A percentile compares a stretch with the other conserved stretches of the same genome.
phyloP scores from a whole-genome alignment of 2,888 invertebrate species.

The Formica aserva region DNA sequence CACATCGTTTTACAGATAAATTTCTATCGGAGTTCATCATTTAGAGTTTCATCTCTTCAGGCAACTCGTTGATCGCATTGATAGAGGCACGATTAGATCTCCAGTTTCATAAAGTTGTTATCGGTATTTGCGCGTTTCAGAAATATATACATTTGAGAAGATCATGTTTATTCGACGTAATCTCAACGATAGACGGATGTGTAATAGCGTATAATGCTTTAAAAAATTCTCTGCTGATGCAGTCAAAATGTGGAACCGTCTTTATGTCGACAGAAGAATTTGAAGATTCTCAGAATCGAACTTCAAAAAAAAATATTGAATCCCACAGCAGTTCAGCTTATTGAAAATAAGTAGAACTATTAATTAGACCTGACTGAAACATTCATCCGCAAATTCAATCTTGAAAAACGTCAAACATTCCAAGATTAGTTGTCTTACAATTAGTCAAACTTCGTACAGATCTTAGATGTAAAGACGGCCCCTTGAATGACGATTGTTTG shows the following conservation, averaged over 20 bases:
- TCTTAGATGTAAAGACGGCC: conserved; percentile 4
- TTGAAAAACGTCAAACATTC: conserved; percentile 5
- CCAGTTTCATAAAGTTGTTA: conserved; percentile 21
- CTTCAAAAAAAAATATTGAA: not conserved
- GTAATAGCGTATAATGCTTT: not conserved
- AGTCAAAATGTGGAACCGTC: not conserved
- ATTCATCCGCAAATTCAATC: not conserved
- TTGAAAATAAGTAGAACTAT: not conserved
- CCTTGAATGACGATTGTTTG: not conserved
- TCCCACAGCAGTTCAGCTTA: not conserved
- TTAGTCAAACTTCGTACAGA: not conserved
- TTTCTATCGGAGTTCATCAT: not conserved
- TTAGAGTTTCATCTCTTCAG: not conserved
- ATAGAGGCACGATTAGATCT: not conserved
- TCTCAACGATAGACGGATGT: conserved; percentile 31
- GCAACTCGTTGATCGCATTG: not conserved
- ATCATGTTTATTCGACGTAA: not conserved
- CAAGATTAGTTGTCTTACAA: not conserved
- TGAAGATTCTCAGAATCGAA: not conserved
- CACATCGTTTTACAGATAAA: not conserved
- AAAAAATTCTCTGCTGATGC: conserved; percentile 22
- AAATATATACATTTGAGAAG: conserved; percentile 22
- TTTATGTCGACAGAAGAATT: not conserved
- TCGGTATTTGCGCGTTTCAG: not conserved
- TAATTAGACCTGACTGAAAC: not conserved